Percentiles rank a stretch among this genome's conserved stretches.
Conservation (phyloP, 1,140 invertebrate genomes). For the Diachasma alloeum region DNA sequence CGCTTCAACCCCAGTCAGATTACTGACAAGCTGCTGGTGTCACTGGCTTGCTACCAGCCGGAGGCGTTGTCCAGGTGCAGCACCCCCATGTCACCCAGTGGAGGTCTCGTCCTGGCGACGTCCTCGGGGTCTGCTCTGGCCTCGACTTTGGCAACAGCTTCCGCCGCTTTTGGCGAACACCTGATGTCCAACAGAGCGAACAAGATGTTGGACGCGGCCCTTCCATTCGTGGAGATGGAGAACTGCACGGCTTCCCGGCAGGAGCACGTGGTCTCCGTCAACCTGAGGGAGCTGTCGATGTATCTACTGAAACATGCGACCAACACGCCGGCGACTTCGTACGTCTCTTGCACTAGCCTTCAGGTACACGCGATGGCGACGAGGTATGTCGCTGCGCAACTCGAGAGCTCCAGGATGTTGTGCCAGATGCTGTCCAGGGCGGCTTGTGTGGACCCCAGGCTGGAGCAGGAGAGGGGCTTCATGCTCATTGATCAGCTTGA, state of each 20-base stretch:
- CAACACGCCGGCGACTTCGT: conserved; percentile 58
- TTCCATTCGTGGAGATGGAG: conserved; percentile 85
- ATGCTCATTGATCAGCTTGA: conserved; percentile 78
- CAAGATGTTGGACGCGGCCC: conserved; percentile 53
- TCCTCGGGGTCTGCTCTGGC: background rate
- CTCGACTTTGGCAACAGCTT: conserved; percentile 48
- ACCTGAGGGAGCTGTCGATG: conserved; percentile 82
- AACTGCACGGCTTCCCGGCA: conserved; percentile 86
- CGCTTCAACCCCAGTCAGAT: conserved; percentile 76
- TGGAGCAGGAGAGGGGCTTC: conserved; percentile 79
- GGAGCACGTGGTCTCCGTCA: conserved; percentile 87
- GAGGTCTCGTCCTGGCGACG: conserved; percentile 45
- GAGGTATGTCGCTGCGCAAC: conserved; percentile 79
- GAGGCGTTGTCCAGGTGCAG: conserved; percentile 84
- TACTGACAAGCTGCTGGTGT: conserved; percentile 78
- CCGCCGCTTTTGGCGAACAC: conserved; percentile 55
- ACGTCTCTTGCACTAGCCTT: conserved; percentile 69
- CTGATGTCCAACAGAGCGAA: conserved; percentile 56
- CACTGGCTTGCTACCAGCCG: conserved; percentile 83
- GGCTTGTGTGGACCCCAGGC: conserved; percentile 70
- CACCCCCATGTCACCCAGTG: conserved; percentile 81
- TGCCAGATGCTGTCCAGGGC: conserved; percentile 79
- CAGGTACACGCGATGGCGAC: conserved; percentile 84
- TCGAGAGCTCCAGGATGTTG: conserved; percentile 78
- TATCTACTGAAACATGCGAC: conserved; percentile 77